Base-by-base conservation (phyloP, 2,888 invertebrate species). In the Galeopsomyia nigrocyanea region DNA sequence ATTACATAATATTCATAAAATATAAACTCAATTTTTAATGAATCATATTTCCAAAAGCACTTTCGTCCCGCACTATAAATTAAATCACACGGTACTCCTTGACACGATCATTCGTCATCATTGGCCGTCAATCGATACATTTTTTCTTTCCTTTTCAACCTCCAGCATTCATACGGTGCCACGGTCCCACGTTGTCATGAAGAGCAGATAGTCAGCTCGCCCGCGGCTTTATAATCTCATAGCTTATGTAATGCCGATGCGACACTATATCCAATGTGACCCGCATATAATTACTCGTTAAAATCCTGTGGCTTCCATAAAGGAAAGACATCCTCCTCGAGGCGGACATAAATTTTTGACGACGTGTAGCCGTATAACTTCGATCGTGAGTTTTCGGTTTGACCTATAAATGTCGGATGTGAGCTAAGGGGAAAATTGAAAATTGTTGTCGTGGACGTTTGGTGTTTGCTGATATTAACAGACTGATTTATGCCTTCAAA, bases 281-380 rank as follows among this genome's bases (percentile, higher is more conserved):
- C 66, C 61, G 69, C 66, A 68, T 67, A 68, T 75, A 76, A 76
- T 75, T 73, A 75, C 69, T 62, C 51, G 68, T 67, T 61, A 26
- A 56, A 55, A 19, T 47, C 47, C 58, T 31, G 10, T 51, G 17
- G 46, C 60, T 39, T 3, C 7, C 39, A 39, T 39, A n/a, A n/a
- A n/a, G 13, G 39, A 13, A 39, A 39, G 10, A 39, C 10, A 39
- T 39, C 39, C 39, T 39, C 10, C 39, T 26, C 19, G 53, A 58
- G 58, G 55, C 50, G 53, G 63, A 66, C 72, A 76, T 73, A 75
- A 76, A 74, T 76, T 76, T 26, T 71, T 22, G n/a, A 55, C 57
- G 71, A 74, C 63, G 75, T 77, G 75, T 78, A 51, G 74, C 63
- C n/a, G 49, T 31, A n/a, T 70, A 67, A 68, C 65, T 50, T n/a